These are phyloP conservation scores for Adelges cooleyi DNA, from an alignment of 1,140 invertebrate genomes.

Conservation along the genomic window DNA sequence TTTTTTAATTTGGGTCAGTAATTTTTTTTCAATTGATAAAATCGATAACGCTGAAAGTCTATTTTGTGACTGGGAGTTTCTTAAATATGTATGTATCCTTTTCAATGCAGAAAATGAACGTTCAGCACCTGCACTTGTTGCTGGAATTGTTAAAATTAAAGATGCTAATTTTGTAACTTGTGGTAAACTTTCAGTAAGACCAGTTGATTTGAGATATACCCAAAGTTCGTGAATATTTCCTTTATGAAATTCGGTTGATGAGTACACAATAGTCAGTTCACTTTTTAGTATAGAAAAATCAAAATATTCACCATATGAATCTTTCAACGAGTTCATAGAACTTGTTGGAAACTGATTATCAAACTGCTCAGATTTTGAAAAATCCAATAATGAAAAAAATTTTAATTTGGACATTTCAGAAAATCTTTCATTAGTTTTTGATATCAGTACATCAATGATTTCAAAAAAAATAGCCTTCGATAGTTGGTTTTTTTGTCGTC, in stretches of 20 bases:
- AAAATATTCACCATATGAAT: conserved; percentile 8
- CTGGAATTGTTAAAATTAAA: conserved; percentile 15
- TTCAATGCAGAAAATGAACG: conserved; percentile 16
- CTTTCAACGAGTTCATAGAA: conserved; percentile 7
- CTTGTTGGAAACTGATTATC: conserved; percentile 13
- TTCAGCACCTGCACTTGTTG: not conserved
- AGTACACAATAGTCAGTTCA: conserved; percentile 11
- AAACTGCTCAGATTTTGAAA: conserved; percentile 2
- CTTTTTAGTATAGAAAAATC: conserved; percentile 7
- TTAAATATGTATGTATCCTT: conserved; percentile 7
- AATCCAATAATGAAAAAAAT: conserved; percentile 4
- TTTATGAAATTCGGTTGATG: not conserved
- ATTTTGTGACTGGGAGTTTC: conserved; percentile 20
- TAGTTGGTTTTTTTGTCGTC: not conserved
- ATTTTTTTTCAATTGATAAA: not conserved
- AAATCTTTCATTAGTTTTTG: conserved; percentile 1
- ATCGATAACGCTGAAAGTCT: conserved; percentile 6
- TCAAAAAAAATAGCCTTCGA: not conserved
- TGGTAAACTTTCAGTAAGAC: not conserved
- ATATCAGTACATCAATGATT: conserved; percentile 14
- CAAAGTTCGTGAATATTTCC: not conserved
- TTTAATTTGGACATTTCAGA: not conserved
- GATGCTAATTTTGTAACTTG: not conserved
- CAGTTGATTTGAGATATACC: not conserved
- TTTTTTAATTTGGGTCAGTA: too few species aligned